phyloP scores from a whole-genome alignment of 2,113 vertebrate genomes.

The Corvus moneduloides region DNA sequence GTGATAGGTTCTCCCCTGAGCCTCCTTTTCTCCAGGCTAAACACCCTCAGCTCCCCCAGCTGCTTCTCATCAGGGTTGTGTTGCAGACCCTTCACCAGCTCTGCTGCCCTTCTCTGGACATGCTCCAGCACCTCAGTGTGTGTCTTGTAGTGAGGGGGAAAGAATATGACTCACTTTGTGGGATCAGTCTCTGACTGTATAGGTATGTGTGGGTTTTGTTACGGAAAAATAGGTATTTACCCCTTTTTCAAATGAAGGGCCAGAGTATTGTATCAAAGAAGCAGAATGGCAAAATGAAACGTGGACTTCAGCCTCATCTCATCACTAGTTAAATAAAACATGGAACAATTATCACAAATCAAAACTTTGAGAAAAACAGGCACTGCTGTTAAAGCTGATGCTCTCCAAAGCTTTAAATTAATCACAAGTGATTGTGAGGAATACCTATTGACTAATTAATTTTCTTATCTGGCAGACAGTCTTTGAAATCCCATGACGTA shows the following conservation, averaged over 20 bases:
- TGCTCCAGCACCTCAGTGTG: neutral
- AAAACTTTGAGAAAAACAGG: neutral
- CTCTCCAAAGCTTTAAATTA: neutral
- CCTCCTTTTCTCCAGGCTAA: neutral
- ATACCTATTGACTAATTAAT: neutral
- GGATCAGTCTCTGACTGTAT: neutral
- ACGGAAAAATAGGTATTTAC: neutral
- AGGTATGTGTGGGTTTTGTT: neutral
- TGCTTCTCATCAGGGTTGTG: neutral
- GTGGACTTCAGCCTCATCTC: neutral
- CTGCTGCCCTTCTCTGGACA: neutral
- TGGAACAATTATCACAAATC: neutral
- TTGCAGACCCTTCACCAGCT: neutral
- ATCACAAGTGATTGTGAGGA: neutral
- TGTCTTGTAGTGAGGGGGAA: neutral
- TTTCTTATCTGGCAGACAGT: neutral
- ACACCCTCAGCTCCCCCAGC: neutral
- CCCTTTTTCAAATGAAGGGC: neutral
- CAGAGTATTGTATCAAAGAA: rapidly evolving
- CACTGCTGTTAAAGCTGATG: neutral
- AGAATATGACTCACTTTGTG: neutral
- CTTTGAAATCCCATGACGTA: neutral
- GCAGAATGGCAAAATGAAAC: neutral
- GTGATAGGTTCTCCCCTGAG: neutral
- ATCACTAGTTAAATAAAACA: neutral